Conservation (phyloP, 2,797 vertebrate species). For the Epinephelus awoara region DNA sequence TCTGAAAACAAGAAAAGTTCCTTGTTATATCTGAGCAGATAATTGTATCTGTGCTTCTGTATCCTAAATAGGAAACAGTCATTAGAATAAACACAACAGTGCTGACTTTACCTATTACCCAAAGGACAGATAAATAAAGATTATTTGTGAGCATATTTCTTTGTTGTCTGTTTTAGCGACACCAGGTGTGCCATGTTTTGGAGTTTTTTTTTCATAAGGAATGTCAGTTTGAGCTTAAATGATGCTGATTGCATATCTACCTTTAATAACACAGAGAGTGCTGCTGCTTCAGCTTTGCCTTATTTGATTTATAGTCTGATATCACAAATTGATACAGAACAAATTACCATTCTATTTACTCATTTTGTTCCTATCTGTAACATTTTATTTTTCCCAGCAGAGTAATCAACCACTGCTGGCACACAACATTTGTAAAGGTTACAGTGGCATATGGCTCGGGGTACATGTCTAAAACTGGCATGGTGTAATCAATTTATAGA, state of each 20-base stretch:
- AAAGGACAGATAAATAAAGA: slow-evolving; percentile 10
- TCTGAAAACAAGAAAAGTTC: neutral
- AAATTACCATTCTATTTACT: slow-evolving; percentile 39
- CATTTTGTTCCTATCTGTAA: slow-evolving; percentile 45
- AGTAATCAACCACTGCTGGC: slow-evolving; percentile 47
- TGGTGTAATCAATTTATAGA: slow-evolving; percentile 60
- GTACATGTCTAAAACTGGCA: slow-evolving; percentile 53
- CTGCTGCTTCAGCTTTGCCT: neutral
- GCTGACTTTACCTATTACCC: neutral
- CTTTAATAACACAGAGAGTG: slow-evolving; percentile 4
- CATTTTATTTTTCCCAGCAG: slow-evolving; percentile 45
- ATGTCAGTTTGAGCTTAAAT: slow-evolving; percentile 25
- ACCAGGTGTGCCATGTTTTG: too few species aligned
- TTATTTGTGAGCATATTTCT: neutral
- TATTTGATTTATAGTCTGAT: slow-evolving; percentile 47
- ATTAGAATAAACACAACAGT: slow-evolving; percentile 6
- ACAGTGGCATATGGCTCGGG: slow-evolving; percentile 40
- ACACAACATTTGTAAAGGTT: slow-evolving; percentile 57
- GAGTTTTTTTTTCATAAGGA: neutral
- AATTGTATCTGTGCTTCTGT: neutral
- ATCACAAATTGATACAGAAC: slow-evolving; percentile 37
- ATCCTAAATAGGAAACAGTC: neutral
- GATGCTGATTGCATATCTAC: slow-evolving; percentile 12
- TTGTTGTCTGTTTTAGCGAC: neutral
- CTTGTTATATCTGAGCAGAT: neutral